Conservation (phyloP, 1,140 invertebrate genomes). For the Asobara japonica region DNA sequence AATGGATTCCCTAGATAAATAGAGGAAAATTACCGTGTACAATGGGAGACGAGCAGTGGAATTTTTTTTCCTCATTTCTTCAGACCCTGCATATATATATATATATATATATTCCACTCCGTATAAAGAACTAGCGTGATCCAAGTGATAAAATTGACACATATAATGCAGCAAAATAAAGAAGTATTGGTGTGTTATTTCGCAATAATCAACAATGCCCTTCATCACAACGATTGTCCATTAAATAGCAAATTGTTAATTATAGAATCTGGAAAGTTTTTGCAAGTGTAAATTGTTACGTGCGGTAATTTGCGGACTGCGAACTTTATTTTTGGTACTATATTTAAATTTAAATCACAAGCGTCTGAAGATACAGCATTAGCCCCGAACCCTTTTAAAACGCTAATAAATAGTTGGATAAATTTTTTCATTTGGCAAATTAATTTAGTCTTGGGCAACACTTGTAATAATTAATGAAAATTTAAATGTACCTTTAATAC, state of each 20-base stretch:
- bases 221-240: neutral
- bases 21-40: neutral
- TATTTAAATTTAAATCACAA: conserved; percentile 33
- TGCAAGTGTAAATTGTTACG: conserved; percentile 10
- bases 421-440: no score
- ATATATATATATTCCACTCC: neutral
- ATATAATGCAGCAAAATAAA: neutral
- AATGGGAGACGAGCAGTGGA: neutral
- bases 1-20: neutral
- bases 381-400: neutral
- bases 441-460: no score
- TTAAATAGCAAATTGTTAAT: neutral
- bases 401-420: no score
- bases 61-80: neutral
- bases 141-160: neutral
- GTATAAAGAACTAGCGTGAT: neutral
- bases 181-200: neutral
- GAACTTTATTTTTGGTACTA: conserved; percentile 31
- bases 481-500: neutral
- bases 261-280: neutral
- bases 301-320: conserved; percentile 32
- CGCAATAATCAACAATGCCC: neutral
- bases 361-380: neutral
- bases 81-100: no score
- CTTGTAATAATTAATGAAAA: neutral